A percentile compares a stretch with the other conserved stretches of the same genome.
Conservation (phyloP, 2,797 vertebrate species). For the Halcyon chelicuti region DNA sequence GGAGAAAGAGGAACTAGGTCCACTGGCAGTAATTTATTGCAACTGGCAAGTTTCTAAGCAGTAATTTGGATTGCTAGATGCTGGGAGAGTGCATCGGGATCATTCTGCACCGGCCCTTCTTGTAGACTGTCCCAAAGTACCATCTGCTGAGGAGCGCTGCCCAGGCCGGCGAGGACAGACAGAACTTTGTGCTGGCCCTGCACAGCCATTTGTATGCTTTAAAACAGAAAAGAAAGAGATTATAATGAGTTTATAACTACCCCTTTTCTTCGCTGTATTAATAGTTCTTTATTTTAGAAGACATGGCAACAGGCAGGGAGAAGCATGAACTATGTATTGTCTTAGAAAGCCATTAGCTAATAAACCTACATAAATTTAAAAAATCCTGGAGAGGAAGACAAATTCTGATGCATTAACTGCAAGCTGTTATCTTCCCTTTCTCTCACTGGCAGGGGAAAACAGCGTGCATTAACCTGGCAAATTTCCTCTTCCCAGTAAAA, state of each 20-base stretch:
- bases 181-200: neutral
- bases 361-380: neutral
- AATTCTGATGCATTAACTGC: neutral
- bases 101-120: neutral
- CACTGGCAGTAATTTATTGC: neutral
- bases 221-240: neutral
- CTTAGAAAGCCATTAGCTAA: neutral
- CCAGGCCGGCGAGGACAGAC: neutral
- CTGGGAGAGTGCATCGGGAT: neutral
- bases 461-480: neutral
- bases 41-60: neutral
- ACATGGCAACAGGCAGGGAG: neutral
- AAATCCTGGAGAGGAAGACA: neutral
- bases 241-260: neutral
- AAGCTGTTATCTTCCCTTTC: neutral
- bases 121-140: fast-evolving
- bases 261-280: neutral
- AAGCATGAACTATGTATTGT: neutral
- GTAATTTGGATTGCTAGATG: neutral
- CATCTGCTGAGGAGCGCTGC: neutral
- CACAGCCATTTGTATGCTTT: neutral
- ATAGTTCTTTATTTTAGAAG: neutral
- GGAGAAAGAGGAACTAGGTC: neutral
- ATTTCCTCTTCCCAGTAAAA: neutral
- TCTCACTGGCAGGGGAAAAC: neutral